Evolutionary conservation across 2,113 vertebrate genomes (phyloP).

Genomic region (Seriola rivoliana): DNA sequence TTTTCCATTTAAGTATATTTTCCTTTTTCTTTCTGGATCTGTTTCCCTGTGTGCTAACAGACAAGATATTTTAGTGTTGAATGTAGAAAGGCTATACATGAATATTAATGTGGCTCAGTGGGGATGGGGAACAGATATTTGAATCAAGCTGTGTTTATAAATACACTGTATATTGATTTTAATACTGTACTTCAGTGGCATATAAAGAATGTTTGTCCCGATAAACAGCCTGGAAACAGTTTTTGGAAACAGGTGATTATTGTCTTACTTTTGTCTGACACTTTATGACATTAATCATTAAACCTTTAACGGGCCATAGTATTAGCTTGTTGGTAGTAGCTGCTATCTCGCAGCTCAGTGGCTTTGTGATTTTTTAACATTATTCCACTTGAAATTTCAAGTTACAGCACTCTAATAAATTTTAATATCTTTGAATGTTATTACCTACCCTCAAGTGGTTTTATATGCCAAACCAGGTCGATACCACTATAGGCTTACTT

Average conservation of each 20-base stretch:
- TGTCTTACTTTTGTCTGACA: not conserved
- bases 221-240: not conserved
- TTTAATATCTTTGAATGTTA: not conserved
- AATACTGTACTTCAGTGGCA: not conserved
- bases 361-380: not conserved
- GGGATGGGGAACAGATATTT: not conserved
- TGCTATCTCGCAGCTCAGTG: not conserved
- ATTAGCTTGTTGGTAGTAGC: not conserved
- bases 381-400: not conserved
- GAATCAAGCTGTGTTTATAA: not conserved
- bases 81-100: not conserved
- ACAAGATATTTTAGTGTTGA: not conserved
- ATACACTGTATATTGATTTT: not conserved
- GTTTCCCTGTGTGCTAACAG: not conserved
- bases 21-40: not conserved
- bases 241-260: not conserved
- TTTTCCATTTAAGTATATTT: conserved; percentile 1
- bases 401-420: not conserved
- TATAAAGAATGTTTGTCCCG: no score
- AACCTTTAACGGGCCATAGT: no score
- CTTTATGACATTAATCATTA: not conserved
- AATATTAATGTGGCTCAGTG: not conserved
- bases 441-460: not conserved
- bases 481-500: not conserved
- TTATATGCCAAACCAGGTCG: not conserved